A percentile compares a stretch with the other conserved stretches of the same genome.
Evolutionary conservation across 2,113 vertebrate species (phyloP).

Genomic region (Pheucticus melanocephalus): DNA sequence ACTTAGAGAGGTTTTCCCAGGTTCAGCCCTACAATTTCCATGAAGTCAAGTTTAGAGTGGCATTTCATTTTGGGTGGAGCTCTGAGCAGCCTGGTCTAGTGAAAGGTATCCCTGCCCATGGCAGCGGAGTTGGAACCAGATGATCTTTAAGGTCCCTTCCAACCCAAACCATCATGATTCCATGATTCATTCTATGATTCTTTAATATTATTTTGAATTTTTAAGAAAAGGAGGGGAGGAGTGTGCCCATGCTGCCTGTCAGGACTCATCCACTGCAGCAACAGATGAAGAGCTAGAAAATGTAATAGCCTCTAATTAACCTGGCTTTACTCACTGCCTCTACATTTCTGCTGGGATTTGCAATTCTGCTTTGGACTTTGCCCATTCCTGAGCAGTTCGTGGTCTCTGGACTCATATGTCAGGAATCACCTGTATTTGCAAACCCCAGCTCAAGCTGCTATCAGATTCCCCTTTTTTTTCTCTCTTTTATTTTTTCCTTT

Average conservation of each 20-base stretch:
- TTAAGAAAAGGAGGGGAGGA: not conserved
- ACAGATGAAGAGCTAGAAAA: not conserved
- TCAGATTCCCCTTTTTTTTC: not conserved
- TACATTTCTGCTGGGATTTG: not conserved
- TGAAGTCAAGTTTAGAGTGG: not conserved
- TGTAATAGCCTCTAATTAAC: not conserved
- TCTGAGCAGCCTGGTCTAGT: not conserved
- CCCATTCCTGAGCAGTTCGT: not conserved
- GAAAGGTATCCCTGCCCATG: not conserved
- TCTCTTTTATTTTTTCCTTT: not conserved
- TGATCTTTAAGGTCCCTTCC: not conserved
- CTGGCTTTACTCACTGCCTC: not conserved
- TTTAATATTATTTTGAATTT: not conserved
- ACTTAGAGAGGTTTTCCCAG: not conserved
- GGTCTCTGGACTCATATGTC: not conserved
- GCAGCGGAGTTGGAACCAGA: not conserved
- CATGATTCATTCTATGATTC: not conserved
- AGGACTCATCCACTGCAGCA: not conserved
- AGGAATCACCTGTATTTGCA: not conserved
- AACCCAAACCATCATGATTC: not conserved
- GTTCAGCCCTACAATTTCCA: not conserved
- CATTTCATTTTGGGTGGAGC: not conserved
- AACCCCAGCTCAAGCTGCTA: not conserved
- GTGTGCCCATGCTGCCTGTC: fast-evolving
- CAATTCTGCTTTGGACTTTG: not conserved